phyloP scores from a whole-genome alignment of 1,140 invertebrate genomes.

The Hypothenemus hampei region DNA sequence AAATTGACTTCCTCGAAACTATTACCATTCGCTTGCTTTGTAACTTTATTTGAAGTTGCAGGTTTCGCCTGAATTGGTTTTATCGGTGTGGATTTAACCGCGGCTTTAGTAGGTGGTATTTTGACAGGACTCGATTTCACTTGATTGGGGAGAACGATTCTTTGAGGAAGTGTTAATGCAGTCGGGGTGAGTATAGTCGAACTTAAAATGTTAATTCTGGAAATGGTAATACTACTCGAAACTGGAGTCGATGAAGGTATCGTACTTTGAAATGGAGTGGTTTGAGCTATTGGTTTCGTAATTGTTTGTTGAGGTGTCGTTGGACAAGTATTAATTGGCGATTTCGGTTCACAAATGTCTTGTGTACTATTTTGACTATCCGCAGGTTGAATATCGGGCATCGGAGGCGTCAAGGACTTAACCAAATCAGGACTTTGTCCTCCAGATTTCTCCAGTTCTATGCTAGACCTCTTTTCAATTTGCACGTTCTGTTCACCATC shows the following conservation, averaged over 20 bases:
- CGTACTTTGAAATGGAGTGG: constrained; percentile 36
- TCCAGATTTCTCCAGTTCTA: too few species aligned
- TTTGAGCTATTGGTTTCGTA: constrained; percentile 43
- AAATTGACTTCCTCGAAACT: constrained; percentile 53
- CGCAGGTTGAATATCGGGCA: constrained; percentile 48
- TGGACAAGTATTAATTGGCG: constrained; percentile 20
- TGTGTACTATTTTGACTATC: constrained; percentile 41
- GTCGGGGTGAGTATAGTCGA: constrained; percentile 36
- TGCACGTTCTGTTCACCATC: constrained; percentile 12
- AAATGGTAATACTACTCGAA: constrained; percentile 38
- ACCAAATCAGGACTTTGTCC: constrained; percentile 26
- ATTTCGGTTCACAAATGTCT: constrained; percentile 34
- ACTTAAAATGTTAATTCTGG: constrained; percentile 44
- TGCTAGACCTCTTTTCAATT: constrained; percentile 4
- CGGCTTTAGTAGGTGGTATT: constrained; percentile 47
- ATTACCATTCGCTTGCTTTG: constrained; percentile 24
- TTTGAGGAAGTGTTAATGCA: too few species aligned
- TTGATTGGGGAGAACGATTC: too few species aligned
- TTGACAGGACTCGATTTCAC: constrained; percentile 46
- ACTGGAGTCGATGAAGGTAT: constrained; percentile 43
- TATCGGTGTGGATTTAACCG: constrained; percentile 52
- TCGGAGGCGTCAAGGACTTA: constrained; percentile 39
- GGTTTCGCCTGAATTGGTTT: constrained; percentile 50
- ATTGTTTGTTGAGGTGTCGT: constrained; percentile 15
- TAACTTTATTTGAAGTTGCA: constrained; percentile 42